Base-by-base conservation (phyloP, 2,113 vertebrate species). In the Corvus moneduloides region DNA sequence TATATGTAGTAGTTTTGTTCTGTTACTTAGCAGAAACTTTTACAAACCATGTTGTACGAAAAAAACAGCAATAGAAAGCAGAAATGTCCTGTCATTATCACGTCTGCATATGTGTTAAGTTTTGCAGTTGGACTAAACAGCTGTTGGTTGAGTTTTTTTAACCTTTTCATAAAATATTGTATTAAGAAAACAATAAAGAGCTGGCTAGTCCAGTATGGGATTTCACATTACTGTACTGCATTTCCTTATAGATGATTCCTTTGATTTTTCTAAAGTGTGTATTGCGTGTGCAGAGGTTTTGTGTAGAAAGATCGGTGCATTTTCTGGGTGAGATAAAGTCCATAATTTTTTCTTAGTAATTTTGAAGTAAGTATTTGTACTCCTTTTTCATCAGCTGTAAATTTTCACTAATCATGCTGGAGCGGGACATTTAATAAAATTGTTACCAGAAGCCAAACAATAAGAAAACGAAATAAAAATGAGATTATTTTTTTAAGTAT, bases 131-230 rank as follows among this genome's bases (percentile, higher is more conserved):
- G 48, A 74, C 35, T 89, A 74, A 90, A 93, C n/a, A 85, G 35
- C 27, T 86, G 39, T 33, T 51, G 48, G 14, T 43, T 68, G 69
- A 52, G 13, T 35, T 83, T 64, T 83, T 69, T 39, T 33, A 39
- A 51, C 16, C 62, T 72, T 90, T 93, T 91, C 76, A 56, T 93
- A 76, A 94, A 82, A 77, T 83, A 82, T 5, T 89, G 46, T 81
- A 28, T 63, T 78, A 77, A 87, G 68, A 82, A 87, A 93, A 58
- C 55, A 96, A 93, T 93, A 91, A 96, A 97, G 76, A 89, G 22
- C 84, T 93, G 85, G 32, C 56, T 51, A 67, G 76, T 90, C 87
- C 71, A 77, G 66, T 80, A 46, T 74, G 52, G 33, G 33, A 32
- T 78, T 80, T 93, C 52, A 69, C 13, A 30, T 77, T 89, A 61